Evolutionary conservation across 2,888 invertebrate genomes (phyloP), one percentile per base, ranked within the genome.

Genomic region (Argyresthia goedartella): DNA sequence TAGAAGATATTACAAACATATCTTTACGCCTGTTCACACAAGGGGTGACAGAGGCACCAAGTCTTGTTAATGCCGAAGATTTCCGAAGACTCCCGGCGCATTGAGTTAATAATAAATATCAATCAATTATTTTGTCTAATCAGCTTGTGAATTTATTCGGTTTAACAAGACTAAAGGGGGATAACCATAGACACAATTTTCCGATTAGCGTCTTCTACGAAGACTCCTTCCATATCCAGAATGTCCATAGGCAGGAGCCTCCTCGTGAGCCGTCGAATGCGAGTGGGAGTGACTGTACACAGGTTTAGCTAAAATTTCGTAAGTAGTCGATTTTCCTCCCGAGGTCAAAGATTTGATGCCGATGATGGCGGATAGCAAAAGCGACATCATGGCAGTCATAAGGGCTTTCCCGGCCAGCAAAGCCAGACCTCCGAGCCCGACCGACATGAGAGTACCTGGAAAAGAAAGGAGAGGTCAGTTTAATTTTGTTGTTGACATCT

Each of bases 251-350:
- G 84, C 88, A 50, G 88, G 88, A 0, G 79, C 87, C 52, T 90
- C 90, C 55, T 90, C 90, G 60, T 90, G 89, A 4, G 86, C 88
- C 0, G 89, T 87, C 0, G 90, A 90, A 52, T 90, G 90, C 0
- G 88, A 82, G 53, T 90, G 89, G 4, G 88, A 85, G 33, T 91
- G 91, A 1, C 91, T 89, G 69, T 94, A 94, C 0, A 95, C 86
- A 0, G 95, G 95, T 61, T 95, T 95, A 44, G 94, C 91, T 8
- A 95, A 92, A 55, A 95, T 93, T 77, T 95, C 95, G 67, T 95
- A 95, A 0, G 94, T 94, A 8, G 94, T 93, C 9, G 91, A 89
- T 65, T 92, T 92, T 56, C 91, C 90, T 0, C 92, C 92, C 3
- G 90, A 88, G 1, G 92, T 88, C 14, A 94, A 73, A 0, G 92